Evolutionary conservation across 2,113 vertebrate species (phyloP).

Genomic region (Passer domesticus): DNA sequence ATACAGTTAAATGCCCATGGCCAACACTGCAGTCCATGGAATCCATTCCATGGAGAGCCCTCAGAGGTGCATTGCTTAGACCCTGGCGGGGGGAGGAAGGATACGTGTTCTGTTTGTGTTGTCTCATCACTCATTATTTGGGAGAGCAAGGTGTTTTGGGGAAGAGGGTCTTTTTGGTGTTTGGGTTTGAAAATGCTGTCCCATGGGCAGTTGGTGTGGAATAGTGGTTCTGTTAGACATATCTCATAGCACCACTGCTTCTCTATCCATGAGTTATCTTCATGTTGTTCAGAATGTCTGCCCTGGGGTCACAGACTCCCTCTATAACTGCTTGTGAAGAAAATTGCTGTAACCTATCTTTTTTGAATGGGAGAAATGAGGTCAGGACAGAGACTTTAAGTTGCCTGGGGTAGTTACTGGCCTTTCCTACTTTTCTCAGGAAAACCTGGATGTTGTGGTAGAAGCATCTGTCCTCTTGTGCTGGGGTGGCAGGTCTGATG

Average conservation of each 20-base stretch:
- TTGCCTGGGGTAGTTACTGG: not conserved
- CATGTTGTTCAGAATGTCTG: constrained; percentile 15
- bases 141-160: not conserved
- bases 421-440: not conserved
- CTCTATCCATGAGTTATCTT: not conserved
- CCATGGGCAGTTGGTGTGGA: not conserved
- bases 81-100: not conserved
- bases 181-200: not conserved
- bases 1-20: not conserved
- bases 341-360: not conserved
- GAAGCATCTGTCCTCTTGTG: not conserved
- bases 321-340: not conserved
- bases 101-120: not conserved
- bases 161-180: not conserved
- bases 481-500: not conserved
- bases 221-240: not conserved
- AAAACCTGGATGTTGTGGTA: not conserved
- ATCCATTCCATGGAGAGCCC: not conserved
- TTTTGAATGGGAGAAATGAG: not conserved
- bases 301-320: not conserved
- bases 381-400: not conserved
- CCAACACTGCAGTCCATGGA: not conserved
- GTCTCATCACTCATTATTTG: not conserved
- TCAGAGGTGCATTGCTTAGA: not conserved
- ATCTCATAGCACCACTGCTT: not conserved